Evolutionary conservation across 2,888 invertebrate species (phyloP).

Genomic region (Phengaris alcon): DNA sequence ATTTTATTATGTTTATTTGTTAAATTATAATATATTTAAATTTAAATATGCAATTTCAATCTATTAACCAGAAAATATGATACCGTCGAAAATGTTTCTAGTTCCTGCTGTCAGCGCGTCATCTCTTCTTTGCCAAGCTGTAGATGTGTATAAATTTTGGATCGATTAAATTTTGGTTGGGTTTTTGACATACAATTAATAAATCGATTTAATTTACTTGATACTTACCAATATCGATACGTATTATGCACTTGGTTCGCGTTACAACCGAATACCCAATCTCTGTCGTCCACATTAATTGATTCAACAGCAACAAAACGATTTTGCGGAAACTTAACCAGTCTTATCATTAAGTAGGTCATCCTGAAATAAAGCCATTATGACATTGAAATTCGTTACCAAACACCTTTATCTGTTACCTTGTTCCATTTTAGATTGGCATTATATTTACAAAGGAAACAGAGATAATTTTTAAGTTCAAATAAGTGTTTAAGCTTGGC

Average conservation of each 20-base stretch:
- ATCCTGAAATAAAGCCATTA: conserved; percentile 49
- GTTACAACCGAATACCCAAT: conserved; percentile 89
- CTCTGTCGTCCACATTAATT: conserved; percentile 82
- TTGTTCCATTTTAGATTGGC: not conserved
- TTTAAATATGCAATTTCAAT: too few species aligned
- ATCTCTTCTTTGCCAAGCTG: too few species aligned
- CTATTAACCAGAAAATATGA: too few species aligned
- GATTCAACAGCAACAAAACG: conserved; percentile 83
- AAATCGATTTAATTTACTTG: too few species aligned
- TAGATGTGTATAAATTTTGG: too few species aligned
- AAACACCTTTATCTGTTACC: not conserved
- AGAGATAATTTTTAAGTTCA: not conserved
- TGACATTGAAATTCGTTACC: not conserved
- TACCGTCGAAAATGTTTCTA: too few species aligned
- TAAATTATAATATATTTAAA: too few species aligned
- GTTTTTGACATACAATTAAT: too few species aligned
- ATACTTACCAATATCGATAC: conserved; percentile 81
- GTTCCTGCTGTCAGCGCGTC: too few species aligned
- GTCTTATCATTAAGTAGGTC: conserved; percentile 82
- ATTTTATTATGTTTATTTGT: too few species aligned
- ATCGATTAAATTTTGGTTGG: too few species aligned
- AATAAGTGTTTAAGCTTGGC: not conserved
- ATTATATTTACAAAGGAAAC: not conserved
- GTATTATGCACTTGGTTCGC: conserved; percentile 76
- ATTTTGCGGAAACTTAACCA: conserved; percentile 75